Evolutionary conservation across 1,140 invertebrate species (phyloP), one percentile per base, ranked within the genome.

Genomic region (Sarcophaga peregrina): DNA sequence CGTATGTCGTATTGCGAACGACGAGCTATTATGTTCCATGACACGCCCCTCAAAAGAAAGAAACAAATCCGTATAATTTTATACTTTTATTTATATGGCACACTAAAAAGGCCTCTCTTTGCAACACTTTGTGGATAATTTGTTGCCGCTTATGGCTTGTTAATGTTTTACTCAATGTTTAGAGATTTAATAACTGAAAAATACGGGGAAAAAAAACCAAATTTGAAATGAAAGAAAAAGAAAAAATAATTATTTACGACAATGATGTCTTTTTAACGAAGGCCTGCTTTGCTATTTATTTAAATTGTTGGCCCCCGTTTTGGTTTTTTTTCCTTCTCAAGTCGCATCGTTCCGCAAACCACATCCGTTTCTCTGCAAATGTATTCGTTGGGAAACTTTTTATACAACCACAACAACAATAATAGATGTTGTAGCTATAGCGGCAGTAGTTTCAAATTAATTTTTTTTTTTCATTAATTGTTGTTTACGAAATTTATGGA

Each of bases 71-170:
- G 5, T 80, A 52, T 80, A 48, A 50, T 47, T 80, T 46, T 58
- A 45, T 37, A n/a, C n/a, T 54, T 47, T 20, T 54, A 54, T 54
- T 50, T 80, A 37, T 80, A 20, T 10, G 10, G 3, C 7, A 20
- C 62, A 10, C 9, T 25, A 52, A 15, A 74, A 37, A 45, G 62
- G 62, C 62, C 20, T 45, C 45, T 47, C 20, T 47, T 68, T 81
- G 80, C 50, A 72, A 81, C 81, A 74, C 48, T 75, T 82, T 75
- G 81, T 82, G 50, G 45, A 76, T 76, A 82, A 82, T 82, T 82
- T 82, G 72, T 82, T 75, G 72, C 81, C 48, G 73, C 47, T 52
- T 20, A 47, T 54, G 15, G 9, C 37, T 45, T 58, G 20, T 80
- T 80, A 37, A 37, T 17, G n/a, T 17, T 68, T 17, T 68, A 68